Percentiles rank a stretch among this genome's conserved stretches.
Conservation (phyloP, 2,113 vertebrate genomes). For the Haemorhous mexicanus region DNA sequence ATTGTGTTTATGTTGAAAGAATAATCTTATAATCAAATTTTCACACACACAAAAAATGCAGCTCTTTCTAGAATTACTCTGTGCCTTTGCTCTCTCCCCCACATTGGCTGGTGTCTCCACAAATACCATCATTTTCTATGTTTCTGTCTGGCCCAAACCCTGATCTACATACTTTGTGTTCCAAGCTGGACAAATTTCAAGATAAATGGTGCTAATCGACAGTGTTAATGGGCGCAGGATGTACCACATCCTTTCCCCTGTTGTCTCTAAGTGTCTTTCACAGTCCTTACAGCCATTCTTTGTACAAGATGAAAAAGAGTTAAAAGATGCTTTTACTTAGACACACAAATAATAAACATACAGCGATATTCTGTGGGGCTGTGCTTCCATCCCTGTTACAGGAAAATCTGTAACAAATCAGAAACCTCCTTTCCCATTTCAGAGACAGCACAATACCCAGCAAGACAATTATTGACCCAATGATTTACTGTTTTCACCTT, state of each 20-base stretch:
- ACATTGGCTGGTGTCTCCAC: slow-evolving; percentile 29
- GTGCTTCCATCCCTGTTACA: slow-evolving; percentile 12
- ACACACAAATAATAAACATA: background rate
- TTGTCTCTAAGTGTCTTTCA: slow-evolving; percentile 50
- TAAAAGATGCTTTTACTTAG: slow-evolving; percentile 6
- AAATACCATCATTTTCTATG: slow-evolving; percentile 49
- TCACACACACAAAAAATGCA: slow-evolving; percentile 59
- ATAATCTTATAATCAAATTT: slow-evolving; percentile 71
- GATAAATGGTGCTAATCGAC: slow-evolving; percentile 71
- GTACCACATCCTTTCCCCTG: slow-evolving; percentile 38
- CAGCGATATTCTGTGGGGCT: background rate
- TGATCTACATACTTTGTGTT: slow-evolving; percentile 24
- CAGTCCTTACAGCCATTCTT: slow-evolving; percentile 11
- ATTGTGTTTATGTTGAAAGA: slow-evolving; percentile 68
- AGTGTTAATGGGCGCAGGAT: slow-evolving; percentile 62
- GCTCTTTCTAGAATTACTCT: slow-evolving; percentile 49
- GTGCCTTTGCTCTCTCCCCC: slow-evolving; percentile 48
- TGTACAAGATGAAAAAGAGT: slow-evolving; percentile 5
- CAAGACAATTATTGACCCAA: background rate
- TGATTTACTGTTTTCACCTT: slow-evolving; percentile 4
- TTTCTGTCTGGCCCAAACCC: slow-evolving; percentile 60
- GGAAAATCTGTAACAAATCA: slow-evolving; percentile 21
- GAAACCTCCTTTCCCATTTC: slow-evolving; percentile 4
- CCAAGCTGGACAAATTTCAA: slow-evolving; percentile 66
- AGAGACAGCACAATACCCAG: background rate